A percentile compares a stretch with the other conserved stretches of the same genome.
These are phyloP conservation scores for Indicator maculatus DNA, from an alignment of 2,113 vertebrate genomes.

Conservation along the genomic window DNA sequence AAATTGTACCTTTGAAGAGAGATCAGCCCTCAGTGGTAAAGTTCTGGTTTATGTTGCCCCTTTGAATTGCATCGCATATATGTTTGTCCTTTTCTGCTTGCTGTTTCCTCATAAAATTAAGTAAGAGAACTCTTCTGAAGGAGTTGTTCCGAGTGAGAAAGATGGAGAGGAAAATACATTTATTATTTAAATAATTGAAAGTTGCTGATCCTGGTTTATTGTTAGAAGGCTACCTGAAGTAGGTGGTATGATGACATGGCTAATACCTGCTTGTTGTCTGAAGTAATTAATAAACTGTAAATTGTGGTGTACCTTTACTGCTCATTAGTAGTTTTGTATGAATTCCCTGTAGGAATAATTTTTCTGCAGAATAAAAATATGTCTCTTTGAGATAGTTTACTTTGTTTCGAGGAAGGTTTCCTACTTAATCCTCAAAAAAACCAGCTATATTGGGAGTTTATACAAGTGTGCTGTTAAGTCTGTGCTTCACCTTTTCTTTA, in stretches of 20 bases:
- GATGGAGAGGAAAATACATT: not conserved
- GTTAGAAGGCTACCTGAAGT: not conserved
- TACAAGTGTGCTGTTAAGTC: not conserved
- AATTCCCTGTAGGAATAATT: not conserved
- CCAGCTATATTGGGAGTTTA: fast-evolving
- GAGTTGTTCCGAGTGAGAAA: not conserved
- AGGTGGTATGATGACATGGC: not conserved
- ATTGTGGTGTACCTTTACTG: constrained; percentile 4
- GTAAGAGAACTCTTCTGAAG: not conserved
- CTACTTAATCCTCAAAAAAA: not conserved
- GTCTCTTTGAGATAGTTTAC: not conserved
- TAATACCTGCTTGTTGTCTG: constrained; percentile 18
- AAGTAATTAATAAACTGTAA: constrained; percentile 24
- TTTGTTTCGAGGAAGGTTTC: not conserved
- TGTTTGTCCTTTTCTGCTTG: not conserved
- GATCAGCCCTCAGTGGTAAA: not conserved
- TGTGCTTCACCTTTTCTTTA: not conserved
- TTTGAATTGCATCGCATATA: not conserved
- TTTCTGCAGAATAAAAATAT: not conserved
- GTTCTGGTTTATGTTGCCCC: not conserved
- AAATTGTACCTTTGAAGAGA: not conserved
- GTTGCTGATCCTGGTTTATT: not conserved
- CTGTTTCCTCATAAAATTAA: not conserved
- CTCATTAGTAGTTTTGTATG: constrained; percentile 6
- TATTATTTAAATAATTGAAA: not conserved